phyloP scores from a whole-genome alignment of 2,113 vertebrate species.

The Osmerus mordax region DNA sequence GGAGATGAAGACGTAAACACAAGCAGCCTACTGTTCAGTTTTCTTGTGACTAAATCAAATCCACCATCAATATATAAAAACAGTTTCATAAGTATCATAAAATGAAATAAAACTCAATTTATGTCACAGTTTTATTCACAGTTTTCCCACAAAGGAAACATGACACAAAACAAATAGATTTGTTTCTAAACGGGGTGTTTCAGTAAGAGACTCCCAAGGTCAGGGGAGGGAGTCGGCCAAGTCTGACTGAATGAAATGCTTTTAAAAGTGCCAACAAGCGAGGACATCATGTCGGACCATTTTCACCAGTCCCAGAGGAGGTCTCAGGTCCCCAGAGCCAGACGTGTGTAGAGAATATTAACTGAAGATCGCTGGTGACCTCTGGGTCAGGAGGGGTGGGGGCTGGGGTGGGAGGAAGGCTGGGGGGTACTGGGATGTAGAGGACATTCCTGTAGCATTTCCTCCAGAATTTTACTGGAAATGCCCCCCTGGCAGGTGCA shows the following conservation, averaged over 20 bases:
- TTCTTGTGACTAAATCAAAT: neutral
- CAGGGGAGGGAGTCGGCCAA: slow-evolving; percentile 58
- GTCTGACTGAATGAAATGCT: slow-evolving; percentile 66
- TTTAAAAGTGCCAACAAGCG: slow-evolving; percentile 70
- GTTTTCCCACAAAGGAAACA: slow-evolving; percentile 7
- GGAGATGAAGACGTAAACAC: slow-evolving; percentile 15
- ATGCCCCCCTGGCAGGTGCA: slow-evolving; percentile 44
- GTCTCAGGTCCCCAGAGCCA: slow-evolving; percentile 55
- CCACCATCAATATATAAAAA: neutral
- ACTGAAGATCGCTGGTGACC: slow-evolving; percentile 65
- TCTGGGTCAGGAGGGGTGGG: slow-evolving; percentile 51
- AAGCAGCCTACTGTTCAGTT: slow-evolving; percentile 12
- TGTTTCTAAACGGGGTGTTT: slow-evolving; percentile 47
- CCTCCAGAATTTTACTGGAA: slow-evolving; percentile 60
- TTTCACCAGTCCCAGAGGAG: slow-evolving; percentile 64
- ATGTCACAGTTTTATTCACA: too few relatives aligned
- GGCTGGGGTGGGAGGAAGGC: too few relatives aligned
- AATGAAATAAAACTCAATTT: too few relatives aligned
- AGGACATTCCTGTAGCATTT: slow-evolving; percentile 58
- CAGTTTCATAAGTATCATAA: too few relatives aligned
- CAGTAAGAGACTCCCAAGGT: slow-evolving; percentile 40
- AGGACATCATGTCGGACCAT: slow-evolving; percentile 72
- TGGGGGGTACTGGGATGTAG: slow-evolving; percentile 27
- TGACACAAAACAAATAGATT: slow-evolving; percentile 61
- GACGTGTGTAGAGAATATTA: slow-evolving; percentile 54